Evolutionary conservation across 2,113 vertebrate genomes (phyloP).

Genomic region (Otolemur garnettii): DNA sequence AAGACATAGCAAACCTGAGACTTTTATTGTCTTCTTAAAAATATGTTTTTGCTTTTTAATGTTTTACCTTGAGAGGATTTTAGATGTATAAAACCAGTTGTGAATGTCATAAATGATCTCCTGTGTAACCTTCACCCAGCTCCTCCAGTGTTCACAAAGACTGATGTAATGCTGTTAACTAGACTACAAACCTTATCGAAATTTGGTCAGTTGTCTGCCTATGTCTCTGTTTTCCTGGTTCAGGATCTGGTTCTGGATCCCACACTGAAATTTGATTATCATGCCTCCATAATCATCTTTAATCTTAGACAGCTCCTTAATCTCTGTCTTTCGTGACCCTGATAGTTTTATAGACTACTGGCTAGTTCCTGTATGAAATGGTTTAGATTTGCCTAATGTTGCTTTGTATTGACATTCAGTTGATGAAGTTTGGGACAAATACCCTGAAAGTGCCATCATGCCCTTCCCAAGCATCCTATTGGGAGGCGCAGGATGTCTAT

Average conservation of each 20-base stretch:
- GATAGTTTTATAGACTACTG: background rate
- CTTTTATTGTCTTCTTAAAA: background rate
- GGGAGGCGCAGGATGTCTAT: accelerated
- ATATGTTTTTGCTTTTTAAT: background rate
- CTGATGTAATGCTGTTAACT: background rate
- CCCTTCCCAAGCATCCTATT: accelerated
- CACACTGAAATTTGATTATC: background rate
- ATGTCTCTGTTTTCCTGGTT: background rate
- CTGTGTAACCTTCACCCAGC: background rate
- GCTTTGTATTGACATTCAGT: background rate
- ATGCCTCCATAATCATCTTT: background rate
- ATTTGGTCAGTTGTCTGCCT: background rate
- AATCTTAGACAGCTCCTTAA: background rate
- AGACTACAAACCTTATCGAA: background rate
- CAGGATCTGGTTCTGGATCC: background rate
- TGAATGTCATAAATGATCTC: slow-evolving; percentile 8
- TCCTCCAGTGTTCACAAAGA: background rate
- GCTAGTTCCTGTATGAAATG: background rate
- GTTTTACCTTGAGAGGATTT: background rate
- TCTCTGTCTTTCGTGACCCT: background rate
- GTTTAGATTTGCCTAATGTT: background rate
- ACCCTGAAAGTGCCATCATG: background rate
- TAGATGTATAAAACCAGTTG: background rate
- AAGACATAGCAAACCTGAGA: background rate
- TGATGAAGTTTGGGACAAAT: accelerated